These are phyloP conservation scores for Allolobophora icterica DNA, from an alignment of 2,888 invertebrate species.

Conservation along the genomic window DNA sequence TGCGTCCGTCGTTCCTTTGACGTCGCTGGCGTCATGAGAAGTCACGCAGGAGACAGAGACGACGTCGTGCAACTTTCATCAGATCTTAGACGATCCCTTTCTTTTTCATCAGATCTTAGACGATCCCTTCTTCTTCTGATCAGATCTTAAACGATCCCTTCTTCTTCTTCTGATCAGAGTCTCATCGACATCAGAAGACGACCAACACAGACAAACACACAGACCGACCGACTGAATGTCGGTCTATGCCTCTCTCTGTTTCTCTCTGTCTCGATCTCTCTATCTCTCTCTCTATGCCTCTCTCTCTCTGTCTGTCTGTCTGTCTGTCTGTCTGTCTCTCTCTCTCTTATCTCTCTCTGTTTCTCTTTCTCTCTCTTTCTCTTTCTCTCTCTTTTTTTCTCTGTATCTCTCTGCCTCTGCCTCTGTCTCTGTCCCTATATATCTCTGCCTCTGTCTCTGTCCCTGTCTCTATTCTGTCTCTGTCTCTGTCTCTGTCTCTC, in stretches of 20 bases:
- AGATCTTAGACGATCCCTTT: neutral
- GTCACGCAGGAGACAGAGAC: neutral
- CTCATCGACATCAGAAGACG: neutral
- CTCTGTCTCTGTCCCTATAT: too few relatives aligned
- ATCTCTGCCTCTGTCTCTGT: too few relatives aligned
- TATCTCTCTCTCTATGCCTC: too few relatives aligned
- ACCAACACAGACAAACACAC: neutral
- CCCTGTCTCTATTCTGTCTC: neutral
- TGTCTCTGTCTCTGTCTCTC: neutral
- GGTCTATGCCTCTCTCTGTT: neutral
- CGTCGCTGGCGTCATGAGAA: neutral
- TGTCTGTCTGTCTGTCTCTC: too few relatives aligned
- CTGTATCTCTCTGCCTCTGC: slow-evolving; percentile 29
- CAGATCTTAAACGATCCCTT: neutral
- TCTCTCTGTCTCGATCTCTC: neutral
- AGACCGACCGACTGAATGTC: neutral
- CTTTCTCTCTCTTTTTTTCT: slow-evolving; percentile 26
- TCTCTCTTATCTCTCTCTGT: neutral
- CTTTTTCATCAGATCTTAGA: neutral
- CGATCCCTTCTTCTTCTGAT: too few relatives aligned
- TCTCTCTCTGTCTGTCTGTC: too few relatives aligned
- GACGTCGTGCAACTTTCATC: neutral
- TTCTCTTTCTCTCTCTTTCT: neutral
- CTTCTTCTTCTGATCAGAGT: neutral
- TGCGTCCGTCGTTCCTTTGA: neutral